A percentile compares a stretch with the other conserved stretches of the same genome.
Evolutionary conservation across 2,113 vertebrate species (phyloP).

Genomic region (Lamprologus speciosus): DNA sequence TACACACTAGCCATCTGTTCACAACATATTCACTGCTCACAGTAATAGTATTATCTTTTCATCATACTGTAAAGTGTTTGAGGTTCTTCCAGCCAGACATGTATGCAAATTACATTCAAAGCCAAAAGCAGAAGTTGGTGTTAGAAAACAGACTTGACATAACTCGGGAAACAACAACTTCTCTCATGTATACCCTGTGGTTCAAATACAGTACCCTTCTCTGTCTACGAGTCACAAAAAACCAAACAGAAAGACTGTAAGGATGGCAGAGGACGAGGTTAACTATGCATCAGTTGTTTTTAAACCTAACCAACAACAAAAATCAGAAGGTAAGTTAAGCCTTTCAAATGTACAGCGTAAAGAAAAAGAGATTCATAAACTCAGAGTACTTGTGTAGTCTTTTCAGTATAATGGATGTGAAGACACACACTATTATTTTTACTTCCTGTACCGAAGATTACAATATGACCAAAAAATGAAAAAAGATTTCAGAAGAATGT

Average conservation of each 20-base stretch:
- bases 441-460: too few species aligned
- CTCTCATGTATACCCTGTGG: fast-evolving
- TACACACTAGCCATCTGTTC: fast-evolving
- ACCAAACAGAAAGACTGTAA: fast-evolving
- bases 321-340: background rate
- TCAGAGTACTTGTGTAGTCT: fast-evolving
- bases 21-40: fast-evolving
- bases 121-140: background rate
- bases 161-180: background rate
- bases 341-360: fast-evolving
- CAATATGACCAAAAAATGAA: too few species aligned
- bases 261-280: background rate
- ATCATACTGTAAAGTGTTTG: background rate
- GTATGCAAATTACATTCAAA: background rate
- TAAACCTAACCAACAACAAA: background rate
- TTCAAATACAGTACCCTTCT: fast-evolving
- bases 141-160: fast-evolving
- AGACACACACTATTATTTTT: fast-evolving
- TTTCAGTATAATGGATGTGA: background rate
- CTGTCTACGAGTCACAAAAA: background rate
- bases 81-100: background rate
- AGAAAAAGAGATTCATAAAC: fast-evolving
- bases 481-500: too few species aligned
- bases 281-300: slow-evolving; percentile 19
- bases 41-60: background rate